Percentiles rank a stretch among this genome's conserved stretches.
Conservation (phyloP, 2,888 invertebrate species). For the Globia sparganii region DNA sequence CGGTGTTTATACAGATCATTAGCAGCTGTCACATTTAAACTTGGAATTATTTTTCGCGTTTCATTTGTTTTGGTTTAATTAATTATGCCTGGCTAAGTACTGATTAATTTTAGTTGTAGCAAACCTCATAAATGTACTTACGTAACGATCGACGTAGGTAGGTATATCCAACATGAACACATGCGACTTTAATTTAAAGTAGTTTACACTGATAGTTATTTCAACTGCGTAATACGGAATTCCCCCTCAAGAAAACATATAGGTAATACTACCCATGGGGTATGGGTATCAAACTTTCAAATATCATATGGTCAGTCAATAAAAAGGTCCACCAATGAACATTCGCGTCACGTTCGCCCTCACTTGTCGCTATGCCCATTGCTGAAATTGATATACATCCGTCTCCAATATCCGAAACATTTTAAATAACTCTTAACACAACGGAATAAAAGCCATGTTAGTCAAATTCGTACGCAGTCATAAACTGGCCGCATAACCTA, state of each 20-base stretch:
- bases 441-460: constrained; percentile 70
- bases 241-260: constrained; percentile 42
- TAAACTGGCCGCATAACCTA: constrained; percentile 46
- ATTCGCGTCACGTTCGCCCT: constrained; percentile 86
- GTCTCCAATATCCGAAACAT: constrained; percentile 66
- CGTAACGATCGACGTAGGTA: not conserved
- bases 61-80: constrained; percentile 30
- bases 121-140: not conserved
- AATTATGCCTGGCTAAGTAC: not conserved
- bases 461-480: constrained; percentile 33
- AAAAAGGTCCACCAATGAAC: constrained; percentile 82
- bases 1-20: constrained; percentile 57
- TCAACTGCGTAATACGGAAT: constrained; percentile 2
- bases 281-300: constrained; percentile 67
- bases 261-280: constrained; percentile 36
- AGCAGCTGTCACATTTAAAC: constrained; percentile 56
- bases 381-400: constrained; percentile 89
- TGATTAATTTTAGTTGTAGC: constrained; percentile 7
- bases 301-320: constrained; percentile 84
- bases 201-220: constrained; percentile 7
- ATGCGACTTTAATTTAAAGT: not conserved
- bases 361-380: constrained; percentile 85
- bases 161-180: not conserved
- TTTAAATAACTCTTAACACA: constrained; percentile 62
- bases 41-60: constrained; percentile 41